Base-by-base conservation (phyloP, 37 sponge, comb jelly and placozoan species). In the Ianthella basta region DNA sequence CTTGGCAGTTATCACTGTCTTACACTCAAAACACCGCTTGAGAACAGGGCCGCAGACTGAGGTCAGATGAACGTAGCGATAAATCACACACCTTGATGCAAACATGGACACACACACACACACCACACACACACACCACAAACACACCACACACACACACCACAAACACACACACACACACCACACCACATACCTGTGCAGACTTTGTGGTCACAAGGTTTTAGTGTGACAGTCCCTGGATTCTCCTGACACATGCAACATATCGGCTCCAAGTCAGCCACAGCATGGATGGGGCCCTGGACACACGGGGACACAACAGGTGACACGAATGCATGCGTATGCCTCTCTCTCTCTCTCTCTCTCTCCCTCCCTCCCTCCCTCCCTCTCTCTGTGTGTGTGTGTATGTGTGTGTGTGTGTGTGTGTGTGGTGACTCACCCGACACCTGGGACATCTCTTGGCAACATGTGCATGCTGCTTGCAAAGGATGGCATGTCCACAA, bases 391-490 rank as follows among this genome's bases (percentile, higher is more conserved):
- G n/a, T n/a, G n/a, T n/a, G n/a, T n/a, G n/a, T n/a, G n/a, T n/a
- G n/a, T n/a, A n/a, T n/a, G n/a, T n/a, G n/a, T 64, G 23, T 64
- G 27, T 30, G 27, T 64, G 27, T 30, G 27, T 8, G 23, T 8
- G 27, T 30, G 27, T 24, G 6, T 64, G 20, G 8, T 20, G 20
- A 79, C 81, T n/a, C 80, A 90, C 94, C 68, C 86, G 86, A 80
- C 96, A 96, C 60, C 23, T 41, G 23, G 91, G 93, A 83, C 96
- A 96, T 72, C 82, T 96, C 88, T 92, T 96, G 34, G 93, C 89
- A 54, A 85, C 72, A 18, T 84, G 35, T 30, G 91, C 91, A 87
- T 88, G 88, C 32, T 67, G 54, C 2, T 55, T 36, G 50, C 96
- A 96, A 83, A 96, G 80, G 1, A 91, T 72, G 20, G 81, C 70